Percentiles rank a stretch among this genome's conserved stretches.
These are phyloP conservation scores for Xenopus borealis DNA, from an alignment of 2,113 vertebrate genomes.

Conservation along the genomic window DNA sequence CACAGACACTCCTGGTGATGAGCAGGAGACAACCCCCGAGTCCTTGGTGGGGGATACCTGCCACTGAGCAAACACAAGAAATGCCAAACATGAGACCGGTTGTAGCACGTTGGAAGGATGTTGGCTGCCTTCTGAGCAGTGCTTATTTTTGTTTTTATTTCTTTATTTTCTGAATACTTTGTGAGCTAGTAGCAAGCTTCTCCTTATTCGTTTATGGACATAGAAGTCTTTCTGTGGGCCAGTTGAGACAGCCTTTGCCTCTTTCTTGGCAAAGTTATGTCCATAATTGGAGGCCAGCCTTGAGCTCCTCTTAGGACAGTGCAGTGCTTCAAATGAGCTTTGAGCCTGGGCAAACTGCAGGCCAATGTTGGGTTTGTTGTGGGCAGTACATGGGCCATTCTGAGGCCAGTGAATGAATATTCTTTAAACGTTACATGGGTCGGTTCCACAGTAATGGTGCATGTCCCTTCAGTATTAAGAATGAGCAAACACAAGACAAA, in stretches of 20 bases:
- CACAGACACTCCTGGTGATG: constrained; percentile 67
- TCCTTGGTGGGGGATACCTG: constrained; percentile 67
- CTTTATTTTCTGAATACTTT: not conserved
- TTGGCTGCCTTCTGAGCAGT: not conserved
- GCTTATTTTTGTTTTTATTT: not conserved
- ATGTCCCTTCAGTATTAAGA: not conserved
- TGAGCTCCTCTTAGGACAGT: not conserved
- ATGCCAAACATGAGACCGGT: not conserved
- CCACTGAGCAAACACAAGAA: not conserved
- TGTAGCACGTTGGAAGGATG: not conserved
- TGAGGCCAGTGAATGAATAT: not conserved
- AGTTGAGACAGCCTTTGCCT: not conserved
- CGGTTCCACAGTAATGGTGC: not conserved
- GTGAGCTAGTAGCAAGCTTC: not conserved
- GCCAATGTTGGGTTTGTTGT: not conserved
- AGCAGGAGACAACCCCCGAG: constrained; percentile 68
- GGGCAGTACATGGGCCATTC: not conserved
- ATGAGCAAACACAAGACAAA: not conserved
- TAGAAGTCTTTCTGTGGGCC: not conserved
- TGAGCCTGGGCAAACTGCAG: not conserved
- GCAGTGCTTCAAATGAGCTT: not conserved
- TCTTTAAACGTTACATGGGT: not conserved
- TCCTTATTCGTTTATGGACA: not conserved
- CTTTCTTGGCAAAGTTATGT: not conserved
- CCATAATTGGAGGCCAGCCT: not conserved